Conservation (phyloP, 2,888 invertebrate genomes). For the Odontocerum albicorne region DNA sequence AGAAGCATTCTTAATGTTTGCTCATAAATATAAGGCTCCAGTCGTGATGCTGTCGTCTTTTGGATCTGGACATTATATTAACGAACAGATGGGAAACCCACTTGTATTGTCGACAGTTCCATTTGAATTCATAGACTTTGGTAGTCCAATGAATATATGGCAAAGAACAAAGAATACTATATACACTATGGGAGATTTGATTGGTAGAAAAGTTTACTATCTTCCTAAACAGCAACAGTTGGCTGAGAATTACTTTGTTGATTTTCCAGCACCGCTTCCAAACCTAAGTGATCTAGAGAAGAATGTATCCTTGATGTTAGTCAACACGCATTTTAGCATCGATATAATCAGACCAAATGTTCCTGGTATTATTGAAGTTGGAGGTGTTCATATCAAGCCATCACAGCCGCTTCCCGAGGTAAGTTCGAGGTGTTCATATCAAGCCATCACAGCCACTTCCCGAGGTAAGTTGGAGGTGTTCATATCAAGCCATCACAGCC, state of each 20-base stretch:
- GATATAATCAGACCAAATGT: conserved; percentile 49
- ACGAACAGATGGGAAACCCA: conserved; percentile 51
- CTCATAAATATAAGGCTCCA: conserved; percentile 47
- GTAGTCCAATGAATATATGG: conserved; percentile 50
- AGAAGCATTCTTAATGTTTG: conserved; percentile 48
- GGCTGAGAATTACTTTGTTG: conserved; percentile 42
- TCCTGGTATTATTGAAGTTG: conserved; percentile 52
- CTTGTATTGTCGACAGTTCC: conserved; percentile 53
- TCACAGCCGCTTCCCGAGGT: conserved; percentile 42
- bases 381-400: conserved; percentile 55
- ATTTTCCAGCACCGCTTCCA: conserved; percentile 43
- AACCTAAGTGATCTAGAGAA: conserved; percentile 47
- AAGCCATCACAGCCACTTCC: not conserved
- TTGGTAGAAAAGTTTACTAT: conserved; percentile 42
- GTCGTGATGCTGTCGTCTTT: conserved; percentile 42
- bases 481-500: conserved; percentile 50
- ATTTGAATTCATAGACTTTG: conserved; percentile 44
- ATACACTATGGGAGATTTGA: conserved; percentile 43
- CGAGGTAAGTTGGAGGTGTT: conserved; percentile 48
- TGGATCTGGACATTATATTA: conserved; percentile 42
- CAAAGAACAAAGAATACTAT: conserved; percentile 48
- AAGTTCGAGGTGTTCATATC: not conserved
- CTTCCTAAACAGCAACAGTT: conserved; percentile 46
- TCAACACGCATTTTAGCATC: conserved; percentile 52
- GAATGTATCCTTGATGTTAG: conserved; percentile 49